phyloP scores from a whole-genome alignment of 2,888 invertebrate species.

The Nymphalis c-album region DNA sequence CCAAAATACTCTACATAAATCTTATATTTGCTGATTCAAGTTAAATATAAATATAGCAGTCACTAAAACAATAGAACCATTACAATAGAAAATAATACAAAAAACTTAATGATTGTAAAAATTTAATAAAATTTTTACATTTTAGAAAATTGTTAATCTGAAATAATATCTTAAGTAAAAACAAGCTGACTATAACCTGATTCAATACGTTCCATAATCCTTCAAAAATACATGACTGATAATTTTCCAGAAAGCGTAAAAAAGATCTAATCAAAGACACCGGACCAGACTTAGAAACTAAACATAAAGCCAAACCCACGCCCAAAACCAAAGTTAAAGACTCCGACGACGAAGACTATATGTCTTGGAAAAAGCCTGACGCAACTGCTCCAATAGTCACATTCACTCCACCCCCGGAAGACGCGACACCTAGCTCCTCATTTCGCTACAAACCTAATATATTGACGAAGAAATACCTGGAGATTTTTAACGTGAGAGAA shows the following conservation, averaged over 20 bases:
- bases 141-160: no score
- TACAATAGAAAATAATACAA: no score
- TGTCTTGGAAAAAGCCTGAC: conserved; percentile 75
- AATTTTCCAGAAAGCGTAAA: conserved; percentile 68
- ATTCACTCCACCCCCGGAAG: conserved; percentile 71
- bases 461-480: conserved; percentile 72
- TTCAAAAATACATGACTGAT: no score
- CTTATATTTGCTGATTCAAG: no score
- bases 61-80: no score
- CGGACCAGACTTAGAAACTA: conserved; percentile 55
- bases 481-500: conserved; percentile 69
- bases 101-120: no score
- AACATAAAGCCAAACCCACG: conserved; percentile 57
- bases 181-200: no score
- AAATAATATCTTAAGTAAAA: no score
- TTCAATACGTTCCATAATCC: no score
- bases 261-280: conserved; percentile 67
- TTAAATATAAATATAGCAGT: no score
- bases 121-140: no score
- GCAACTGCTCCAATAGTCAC: conserved; percentile 67
- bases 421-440: conserved; percentile 56
- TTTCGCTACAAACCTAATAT: conserved; percentile 63
- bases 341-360: conserved; percentile 77
- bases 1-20: no score
- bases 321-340: conserved; percentile 70